Percentiles rank a stretch among this genome's conserved stretches.
phyloP scores from a whole-genome alignment of 2,888 invertebrate genomes.

The Aromia moschata region DNA sequence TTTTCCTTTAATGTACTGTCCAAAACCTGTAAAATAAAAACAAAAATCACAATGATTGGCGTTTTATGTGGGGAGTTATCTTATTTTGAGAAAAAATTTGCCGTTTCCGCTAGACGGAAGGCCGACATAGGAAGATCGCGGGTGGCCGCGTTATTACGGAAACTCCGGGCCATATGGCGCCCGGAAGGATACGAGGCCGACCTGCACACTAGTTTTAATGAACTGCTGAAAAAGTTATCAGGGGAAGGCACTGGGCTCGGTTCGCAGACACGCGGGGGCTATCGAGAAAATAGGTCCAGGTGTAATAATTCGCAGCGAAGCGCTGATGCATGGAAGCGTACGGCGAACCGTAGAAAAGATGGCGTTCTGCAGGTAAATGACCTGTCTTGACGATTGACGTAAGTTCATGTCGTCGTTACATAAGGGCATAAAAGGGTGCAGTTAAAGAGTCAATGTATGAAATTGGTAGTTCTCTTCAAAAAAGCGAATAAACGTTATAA shows the following conservation, averaged over 20 bases:
- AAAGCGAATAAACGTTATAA: too few species aligned
- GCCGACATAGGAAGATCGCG: conserved; percentile 21
- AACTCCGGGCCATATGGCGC: conserved; percentile 42
- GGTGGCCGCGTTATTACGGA: conserved; percentile 20
- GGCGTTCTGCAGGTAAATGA: too few species aligned
- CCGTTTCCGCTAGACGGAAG: conserved; percentile 22
- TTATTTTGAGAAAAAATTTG: too few species aligned
- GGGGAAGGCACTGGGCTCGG: conserved; percentile 45
- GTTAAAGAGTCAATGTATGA: too few species aligned
- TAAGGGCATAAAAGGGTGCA: too few species aligned
- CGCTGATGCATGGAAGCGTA: conserved; percentile 27
- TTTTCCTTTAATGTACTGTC: too few species aligned
- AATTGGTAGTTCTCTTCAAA: too few species aligned
- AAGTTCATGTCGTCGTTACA: too few species aligned
- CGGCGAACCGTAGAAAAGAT: conserved; percentile 19
- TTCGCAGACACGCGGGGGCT: conserved; percentile 41
- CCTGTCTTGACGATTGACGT: too few species aligned
- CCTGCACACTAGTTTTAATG: conserved; percentile 52
- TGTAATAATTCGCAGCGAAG: conserved; percentile 46
- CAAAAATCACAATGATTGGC: too few species aligned
- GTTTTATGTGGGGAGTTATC: too few species aligned
- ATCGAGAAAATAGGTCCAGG: conserved; percentile 49
- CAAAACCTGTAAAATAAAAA: too few species aligned
- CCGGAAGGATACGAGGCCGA: conserved; percentile 39
- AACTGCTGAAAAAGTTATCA: conserved; percentile 55